Evolutionary conservation across 2,888 invertebrate species (phyloP), one percentile per base, ranked within the genome.

Genomic region (Euplagia quadripunctaria): DNA sequence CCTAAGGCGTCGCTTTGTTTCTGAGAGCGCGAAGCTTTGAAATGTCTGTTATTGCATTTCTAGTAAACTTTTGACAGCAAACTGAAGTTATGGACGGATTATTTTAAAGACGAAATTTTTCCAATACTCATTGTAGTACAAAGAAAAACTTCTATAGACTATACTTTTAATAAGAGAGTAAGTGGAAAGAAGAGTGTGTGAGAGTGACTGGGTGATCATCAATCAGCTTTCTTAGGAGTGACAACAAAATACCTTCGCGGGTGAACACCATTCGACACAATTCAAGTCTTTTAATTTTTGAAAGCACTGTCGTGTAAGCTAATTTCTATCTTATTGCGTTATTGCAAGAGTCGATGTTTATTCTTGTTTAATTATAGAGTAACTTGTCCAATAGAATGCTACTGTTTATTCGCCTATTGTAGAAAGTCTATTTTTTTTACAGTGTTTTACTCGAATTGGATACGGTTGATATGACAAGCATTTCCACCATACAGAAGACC

Each of bases 21-120:
- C 64, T 14, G n/a, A 70, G 49, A 64, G 43, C 42, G 20, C 49
- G 2, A 31, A 70, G 68, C 68, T 55, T 78, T 20, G 31, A 76
- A 73, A 75, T 49, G 49, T 73, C 67, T n/a, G 66, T 76, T 82
- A 81, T 82, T 80, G 76, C 72, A 76, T 78, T 76, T 69, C 74
- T 49, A 66, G 67, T 58, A 72, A 76, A 67, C 16, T 72, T 61
- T 55, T 41, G 49, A 71, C 67, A 61, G 67, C 11, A 17, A 20
- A 20, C n/a, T 43, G 11, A 49, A 49, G 63, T 63, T 49, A 68
- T 20, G 43, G 12, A 55, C 11, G 1, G 20, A 2, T 52, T 17
- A 52, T 51, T 67, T 41, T 1, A 66, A 20, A 31, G 11, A 7
- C 20, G 3, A 1, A 4, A 17, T 64, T 20, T 65, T 46, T 61